phyloP scores from a whole-genome alignment of 2,113 vertebrate genomes.

The Albula goreensis region DNA sequence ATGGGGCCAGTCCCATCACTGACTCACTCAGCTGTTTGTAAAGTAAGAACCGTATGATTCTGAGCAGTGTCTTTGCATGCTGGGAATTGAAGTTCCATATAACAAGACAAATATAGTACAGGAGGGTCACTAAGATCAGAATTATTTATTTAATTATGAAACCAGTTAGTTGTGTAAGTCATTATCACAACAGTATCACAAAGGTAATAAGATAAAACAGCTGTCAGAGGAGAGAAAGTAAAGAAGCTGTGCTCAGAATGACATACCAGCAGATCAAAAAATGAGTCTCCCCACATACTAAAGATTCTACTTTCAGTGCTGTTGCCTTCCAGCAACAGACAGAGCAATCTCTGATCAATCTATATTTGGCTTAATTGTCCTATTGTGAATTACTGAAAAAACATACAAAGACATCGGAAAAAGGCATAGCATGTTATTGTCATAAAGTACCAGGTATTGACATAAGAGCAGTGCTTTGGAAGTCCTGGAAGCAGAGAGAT shows the following conservation, averaged over 20 bases:
- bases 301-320: neutral
- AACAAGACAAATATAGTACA: no score
- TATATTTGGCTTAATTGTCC: slow-evolving; percentile 9
- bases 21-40: neutral
- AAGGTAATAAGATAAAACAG: no score
- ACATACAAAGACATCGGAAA: slow-evolving; percentile 4
- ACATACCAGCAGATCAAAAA: no score
- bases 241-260: no score
- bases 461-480: neutral
- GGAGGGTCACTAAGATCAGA: neutral
- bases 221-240: no score
- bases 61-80: no score
- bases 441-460: neutral
- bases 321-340: neutral
- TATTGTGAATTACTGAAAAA: neutral
- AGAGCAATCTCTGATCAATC: neutral
- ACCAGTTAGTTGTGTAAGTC: neutral
- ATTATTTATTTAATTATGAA: neutral
- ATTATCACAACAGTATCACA: no score
- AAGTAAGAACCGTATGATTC: no score
- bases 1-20: neutral
- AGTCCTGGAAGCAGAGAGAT: neutral
- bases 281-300: neutral
- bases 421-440: neutral
- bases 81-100: no score